These are phyloP conservation scores for Fukomys damarensis DNA, from an alignment of 2,113 vertebrate species.

Conservation along the genomic window DNA sequence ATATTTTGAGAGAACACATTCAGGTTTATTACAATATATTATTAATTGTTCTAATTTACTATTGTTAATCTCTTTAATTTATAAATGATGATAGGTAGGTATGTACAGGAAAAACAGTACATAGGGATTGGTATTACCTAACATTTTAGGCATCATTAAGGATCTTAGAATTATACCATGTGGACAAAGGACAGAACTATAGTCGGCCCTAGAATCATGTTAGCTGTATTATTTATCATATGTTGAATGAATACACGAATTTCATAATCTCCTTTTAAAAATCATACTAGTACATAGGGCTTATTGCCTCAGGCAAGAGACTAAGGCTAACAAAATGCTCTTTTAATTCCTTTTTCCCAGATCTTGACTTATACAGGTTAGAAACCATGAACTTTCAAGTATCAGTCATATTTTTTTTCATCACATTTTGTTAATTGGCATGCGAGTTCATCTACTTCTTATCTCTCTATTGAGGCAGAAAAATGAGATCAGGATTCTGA, in stretches of 20 bases:
- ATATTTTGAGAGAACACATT: neutral
- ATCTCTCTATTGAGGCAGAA: constrained; percentile 37
- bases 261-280: neutral
- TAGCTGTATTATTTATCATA: neutral
- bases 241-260: constrained; percentile 13
- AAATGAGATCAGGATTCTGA: constrained; percentile 50
- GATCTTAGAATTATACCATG: neutral
- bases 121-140: neutral
- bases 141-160: neutral
- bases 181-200: neutral
- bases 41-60: neutral
- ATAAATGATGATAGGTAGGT: neutral
- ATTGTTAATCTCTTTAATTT: neutral
- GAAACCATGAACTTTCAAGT: constrained; percentile 2
- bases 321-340: constrained; percentile 4
- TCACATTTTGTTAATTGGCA: constrained; percentile 16
- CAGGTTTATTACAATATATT: neutral
- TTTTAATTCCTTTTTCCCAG: neutral
- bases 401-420: neutral
- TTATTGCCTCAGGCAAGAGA: neutral
- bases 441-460: constrained; percentile 26
- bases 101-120: neutral
- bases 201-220: neutral
- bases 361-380: constrained; percentile 19
- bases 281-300: neutral